A percentile compares a stretch with the other conserved stretches of the same genome.
Conservation (phyloP, 2,888 invertebrate genomes). For the Arrhopalites spinosus region DNA sequence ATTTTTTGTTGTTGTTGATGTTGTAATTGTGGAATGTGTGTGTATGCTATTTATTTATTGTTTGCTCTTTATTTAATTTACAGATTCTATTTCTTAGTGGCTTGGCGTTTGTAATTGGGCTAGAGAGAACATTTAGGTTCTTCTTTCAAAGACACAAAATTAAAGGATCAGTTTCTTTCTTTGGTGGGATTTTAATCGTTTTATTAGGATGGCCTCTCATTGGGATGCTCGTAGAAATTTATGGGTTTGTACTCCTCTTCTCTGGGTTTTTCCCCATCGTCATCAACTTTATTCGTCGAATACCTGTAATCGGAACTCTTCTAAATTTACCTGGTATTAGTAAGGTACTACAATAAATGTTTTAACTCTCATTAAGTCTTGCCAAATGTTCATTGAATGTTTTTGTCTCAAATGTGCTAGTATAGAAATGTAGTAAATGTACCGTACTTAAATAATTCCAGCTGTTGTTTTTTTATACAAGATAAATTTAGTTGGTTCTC, state of each 20-base stretch:
- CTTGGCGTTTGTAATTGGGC: constrained; percentile 92
- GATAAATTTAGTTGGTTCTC: no score
- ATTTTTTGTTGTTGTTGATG: no score
- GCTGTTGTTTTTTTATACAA: no score
- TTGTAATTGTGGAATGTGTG: neutral
- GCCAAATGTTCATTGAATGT: constrained; percentile 18
- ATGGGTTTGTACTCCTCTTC: constrained; percentile 83
- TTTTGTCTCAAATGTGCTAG: no score
- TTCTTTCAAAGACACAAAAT: constrained; percentile 97
- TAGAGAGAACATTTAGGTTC: constrained; percentile 92
- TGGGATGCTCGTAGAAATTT: constrained; percentile 95
- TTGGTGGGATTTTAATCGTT: constrained; percentile 90
- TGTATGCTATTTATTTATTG: neutral
- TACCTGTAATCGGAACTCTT: constrained; percentile 87
- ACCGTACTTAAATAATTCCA: no score
- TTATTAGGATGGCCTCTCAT: constrained; percentile 93
- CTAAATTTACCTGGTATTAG: constrained; percentile 88
- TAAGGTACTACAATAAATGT: constrained; percentile 67
- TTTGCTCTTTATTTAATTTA: constrained; percentile 58
- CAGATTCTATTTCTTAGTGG: constrained; percentile 96
- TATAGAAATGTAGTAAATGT: neutral
- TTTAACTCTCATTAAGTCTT: no score
- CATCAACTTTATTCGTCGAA: constrained; percentile 89
- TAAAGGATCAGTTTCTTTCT: constrained; percentile 85
- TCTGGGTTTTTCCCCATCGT: constrained; percentile 98